phyloP scores from a whole-genome alignment of 2,797 vertebrate genomes.

The Schizopygopsis malacanthus region DNA sequence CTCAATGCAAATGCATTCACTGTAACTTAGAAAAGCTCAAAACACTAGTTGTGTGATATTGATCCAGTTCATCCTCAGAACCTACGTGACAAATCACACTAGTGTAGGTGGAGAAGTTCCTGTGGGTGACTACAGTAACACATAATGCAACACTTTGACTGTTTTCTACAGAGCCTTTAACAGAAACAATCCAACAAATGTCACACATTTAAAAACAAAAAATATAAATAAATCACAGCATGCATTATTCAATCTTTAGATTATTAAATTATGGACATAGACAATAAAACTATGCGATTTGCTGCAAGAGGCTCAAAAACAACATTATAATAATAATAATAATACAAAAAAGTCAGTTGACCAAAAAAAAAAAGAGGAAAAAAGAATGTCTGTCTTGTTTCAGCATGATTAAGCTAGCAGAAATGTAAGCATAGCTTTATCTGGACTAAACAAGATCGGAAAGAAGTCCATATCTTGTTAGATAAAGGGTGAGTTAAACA shows the following conservation, averaged over 20 bases:
- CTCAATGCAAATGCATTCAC: neutral
- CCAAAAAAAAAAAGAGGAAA: conserved; percentile 29
- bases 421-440: conserved; percentile 58
- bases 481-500: conserved; percentile 59
- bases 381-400: conserved; percentile 62
- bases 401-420: conserved; percentile 63
- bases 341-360: conserved; percentile 43
- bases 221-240: conserved; percentile 68
- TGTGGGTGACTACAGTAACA: conserved; percentile 26
- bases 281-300: conserved; percentile 62
- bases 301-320: conserved; percentile 55
- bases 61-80: conserved; percentile 9
- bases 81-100: neutral
- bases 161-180: conserved; percentile 71
- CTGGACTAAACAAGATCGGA: conserved; percentile 49
- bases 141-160: conserved; percentile 65
- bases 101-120: conserved; percentile 10
- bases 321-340: conserved; percentile 52
- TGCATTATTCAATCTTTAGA: conserved; percentile 69
- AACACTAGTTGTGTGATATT: conserved; percentile 20
- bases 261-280: conserved; percentile 62
- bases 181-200: conserved; percentile 51
- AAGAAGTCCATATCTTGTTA: conserved; percentile 52
- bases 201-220: conserved; percentile 56
- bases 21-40: neutral